Conservation (phyloP, 2,888 invertebrate genomes). For the Conops quadrifasciatus region DNA sequence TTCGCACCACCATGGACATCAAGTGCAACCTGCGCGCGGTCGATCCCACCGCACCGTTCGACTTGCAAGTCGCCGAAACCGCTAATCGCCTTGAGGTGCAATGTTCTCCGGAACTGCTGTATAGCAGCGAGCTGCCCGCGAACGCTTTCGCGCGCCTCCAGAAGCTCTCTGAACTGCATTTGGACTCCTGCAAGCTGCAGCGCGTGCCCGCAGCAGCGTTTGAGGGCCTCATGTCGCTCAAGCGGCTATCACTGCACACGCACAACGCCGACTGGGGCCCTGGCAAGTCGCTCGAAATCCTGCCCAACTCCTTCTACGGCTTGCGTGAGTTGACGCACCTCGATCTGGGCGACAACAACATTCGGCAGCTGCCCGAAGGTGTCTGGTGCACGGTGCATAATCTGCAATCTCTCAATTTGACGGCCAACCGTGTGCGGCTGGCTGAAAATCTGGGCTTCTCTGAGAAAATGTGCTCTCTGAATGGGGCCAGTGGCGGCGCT, state of each 20-base stretch:
- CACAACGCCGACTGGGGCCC: constrained; percentile 83
- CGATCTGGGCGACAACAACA: constrained; percentile 85
- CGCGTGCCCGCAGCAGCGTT: constrained; percentile 80
- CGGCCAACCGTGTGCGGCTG: constrained; percentile 82
- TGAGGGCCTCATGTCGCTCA: constrained; percentile 80
- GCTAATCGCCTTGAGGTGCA: constrained; percentile 77
- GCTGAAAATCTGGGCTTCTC: constrained; percentile 79
- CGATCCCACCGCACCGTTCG: constrained; percentile 55
- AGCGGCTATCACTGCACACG: constrained; percentile 80
- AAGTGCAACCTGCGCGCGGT: constrained; percentile 63
- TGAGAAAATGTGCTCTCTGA: constrained; percentile 64
- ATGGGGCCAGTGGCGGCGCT: constrained; percentile 69
- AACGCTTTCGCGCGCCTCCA: constrained; percentile 77
- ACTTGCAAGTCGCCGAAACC: constrained; percentile 71
- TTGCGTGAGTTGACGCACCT: constrained; percentile 81
- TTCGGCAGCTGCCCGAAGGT: constrained; percentile 80
- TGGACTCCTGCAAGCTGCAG: constrained; percentile 83
- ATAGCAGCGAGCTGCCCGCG: constrained; percentile 78
- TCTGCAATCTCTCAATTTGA: constrained; percentile 84
- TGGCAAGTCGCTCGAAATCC: constrained; percentile 78
- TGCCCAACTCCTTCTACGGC: constrained; percentile 76
- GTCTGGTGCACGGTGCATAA: constrained; percentile 82
- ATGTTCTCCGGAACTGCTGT: constrained; percentile 80
- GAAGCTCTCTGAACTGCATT: constrained; percentile 77
- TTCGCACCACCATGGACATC: constrained; percentile 64